Conservation (phyloP, 2,113 vertebrate genomes). For the Abramis brama region DNA sequence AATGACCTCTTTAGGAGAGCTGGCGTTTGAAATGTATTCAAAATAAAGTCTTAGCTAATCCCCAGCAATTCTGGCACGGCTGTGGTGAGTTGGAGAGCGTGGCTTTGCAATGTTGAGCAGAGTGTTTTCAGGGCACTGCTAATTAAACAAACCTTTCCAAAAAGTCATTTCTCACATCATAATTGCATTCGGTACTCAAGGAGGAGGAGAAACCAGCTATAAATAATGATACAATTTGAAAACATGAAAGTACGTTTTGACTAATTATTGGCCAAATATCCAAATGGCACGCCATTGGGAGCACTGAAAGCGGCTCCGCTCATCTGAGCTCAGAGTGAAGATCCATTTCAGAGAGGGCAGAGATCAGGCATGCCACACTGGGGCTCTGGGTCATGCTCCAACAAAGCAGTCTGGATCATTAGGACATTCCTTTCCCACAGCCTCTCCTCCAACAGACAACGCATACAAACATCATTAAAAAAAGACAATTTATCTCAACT, state of each 20-base stretch:
- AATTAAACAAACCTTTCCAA: conserved; percentile 50
- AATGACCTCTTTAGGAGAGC: neutral
- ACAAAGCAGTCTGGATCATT: conserved; percentile 57
- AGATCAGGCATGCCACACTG: conserved; percentile 26
- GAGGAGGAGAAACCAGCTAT: conserved; percentile 4
- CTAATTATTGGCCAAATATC: conserved; percentile 6
- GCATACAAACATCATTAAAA: conserved; percentile 26
- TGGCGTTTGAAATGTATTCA: conserved; percentile 16
- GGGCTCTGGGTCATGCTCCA: conserved; percentile 38
- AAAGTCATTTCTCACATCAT: conserved; percentile 33
- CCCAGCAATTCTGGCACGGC: conserved; percentile 7
- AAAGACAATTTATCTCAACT: neutral
- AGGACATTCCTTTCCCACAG: conserved; percentile 64
- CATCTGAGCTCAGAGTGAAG: neutral
- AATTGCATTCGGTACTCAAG: conserved; percentile 28
- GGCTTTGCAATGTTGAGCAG: conserved; percentile 10
- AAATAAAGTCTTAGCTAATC: conserved; percentile 42
- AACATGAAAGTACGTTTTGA: conserved; percentile 10
- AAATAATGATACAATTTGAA: neutral
- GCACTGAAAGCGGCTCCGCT: neutral
- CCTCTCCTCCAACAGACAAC: neutral
- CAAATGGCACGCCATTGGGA: neutral
- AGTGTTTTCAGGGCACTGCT: conserved; percentile 48
- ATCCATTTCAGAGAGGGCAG: conserved; percentile 40
- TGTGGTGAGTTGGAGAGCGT: conserved; percentile 11